Base-by-base conservation (phyloP, 2,888 invertebrate genomes). In the Gandaritis pyraliata region DNA sequence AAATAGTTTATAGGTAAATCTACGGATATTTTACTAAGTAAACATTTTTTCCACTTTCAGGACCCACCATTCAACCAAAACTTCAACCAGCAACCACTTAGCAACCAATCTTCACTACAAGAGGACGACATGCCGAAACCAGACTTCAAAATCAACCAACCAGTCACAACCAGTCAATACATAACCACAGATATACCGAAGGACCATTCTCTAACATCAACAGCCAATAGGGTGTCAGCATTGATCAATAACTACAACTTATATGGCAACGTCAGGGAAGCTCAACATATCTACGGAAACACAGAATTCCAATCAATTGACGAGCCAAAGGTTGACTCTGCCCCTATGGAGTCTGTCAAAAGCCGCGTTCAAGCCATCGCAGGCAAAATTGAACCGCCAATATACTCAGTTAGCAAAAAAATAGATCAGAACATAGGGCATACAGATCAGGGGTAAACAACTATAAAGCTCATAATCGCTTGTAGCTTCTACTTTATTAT, bases 141-240 rank as follows among this genome's bases (percentile, higher is more conserved):
- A 0, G 92, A 92, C 76, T 93, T 93, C 73, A 90, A 87, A 70
- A 79, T 93, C 66, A 90, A 93, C 78, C 92, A 91, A 64, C 92
- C 92, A 0, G 92, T 93, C n/a, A 91, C 92, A 0, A 83, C 88
- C 6, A 77, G 81, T 38, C 81, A 82, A 33, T 61, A 77, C 0
- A 78, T 66, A 0, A 69, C 75, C 1, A 83, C 85, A 5, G 74
- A 82, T 30, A 43, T 72, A 0, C 78, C 86, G 7, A 90, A 86
- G 66, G 92, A 93, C 61, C 90, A 88, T 70, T 86, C 91, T 65
- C 76, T 92, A 0, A 92, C 92, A 0, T 71, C 66, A 6, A 80
- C 88, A 0, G 81, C 91, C 0, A 92, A 92, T 64, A 72, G 92
- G 29, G 92, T 92, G 0, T 92, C 93, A 0, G 82, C 93, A 0